A percentile compares a stretch with the other conserved stretches of the same genome.
phyloP scores from a whole-genome alignment of 92 coral and sea anemone species.

The Epizoanthus fatuus region DNA sequence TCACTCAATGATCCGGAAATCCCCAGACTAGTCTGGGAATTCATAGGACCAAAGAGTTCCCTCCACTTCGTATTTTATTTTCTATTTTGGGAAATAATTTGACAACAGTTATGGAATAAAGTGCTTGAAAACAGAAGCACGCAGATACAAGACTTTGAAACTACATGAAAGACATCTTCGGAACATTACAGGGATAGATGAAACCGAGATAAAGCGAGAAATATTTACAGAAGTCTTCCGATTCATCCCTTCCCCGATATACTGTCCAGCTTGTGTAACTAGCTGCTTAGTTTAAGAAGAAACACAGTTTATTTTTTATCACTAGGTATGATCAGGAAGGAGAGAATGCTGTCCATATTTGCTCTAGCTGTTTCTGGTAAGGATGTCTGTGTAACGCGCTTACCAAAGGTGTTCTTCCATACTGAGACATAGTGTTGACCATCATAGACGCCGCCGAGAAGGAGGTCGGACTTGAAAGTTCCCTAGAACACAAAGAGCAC shows the following conservation, averaged over 20 bases:
- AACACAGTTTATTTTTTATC: background rate
- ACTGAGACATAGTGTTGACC: slow-evolving; percentile 83
- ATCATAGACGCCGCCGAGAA: slow-evolving; percentile 72
- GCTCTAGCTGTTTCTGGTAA: slow-evolving; percentile 51
- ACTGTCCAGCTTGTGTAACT: slow-evolving; percentile 9
- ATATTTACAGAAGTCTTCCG: slow-evolving; percentile 25
- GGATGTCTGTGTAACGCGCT: slow-evolving; percentile 42
- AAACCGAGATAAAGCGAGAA: background rate
- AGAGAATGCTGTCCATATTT: slow-evolving; percentile 47
- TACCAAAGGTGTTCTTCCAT: slow-evolving; percentile 87
- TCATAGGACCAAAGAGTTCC: slow-evolving; percentile 41
- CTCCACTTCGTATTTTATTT: slow-evolving; percentile 51
- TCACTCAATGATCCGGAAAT: slow-evolving; percentile 35
- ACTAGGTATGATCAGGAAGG: slow-evolving; percentile 13
- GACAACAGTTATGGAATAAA: slow-evolving; percentile 6
- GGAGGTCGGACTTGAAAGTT: slow-evolving; percentile 75
- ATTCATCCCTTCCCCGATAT: background rate
- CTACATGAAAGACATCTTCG: background rate
- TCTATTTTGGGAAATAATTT: slow-evolving; percentile 2
- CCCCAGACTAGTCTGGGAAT: slow-evolving; percentile 21
- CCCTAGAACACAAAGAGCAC: slow-evolving; percentile 48
- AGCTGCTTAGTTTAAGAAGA: background rate
- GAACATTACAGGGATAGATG: slow-evolving; percentile 11
- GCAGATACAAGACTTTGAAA: background rate
- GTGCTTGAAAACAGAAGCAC: slow-evolving; percentile 22